These are phyloP conservation scores for Spicauda simplicius DNA, from an alignment of 2,888 invertebrate species.

Conservation along the genomic window DNA sequence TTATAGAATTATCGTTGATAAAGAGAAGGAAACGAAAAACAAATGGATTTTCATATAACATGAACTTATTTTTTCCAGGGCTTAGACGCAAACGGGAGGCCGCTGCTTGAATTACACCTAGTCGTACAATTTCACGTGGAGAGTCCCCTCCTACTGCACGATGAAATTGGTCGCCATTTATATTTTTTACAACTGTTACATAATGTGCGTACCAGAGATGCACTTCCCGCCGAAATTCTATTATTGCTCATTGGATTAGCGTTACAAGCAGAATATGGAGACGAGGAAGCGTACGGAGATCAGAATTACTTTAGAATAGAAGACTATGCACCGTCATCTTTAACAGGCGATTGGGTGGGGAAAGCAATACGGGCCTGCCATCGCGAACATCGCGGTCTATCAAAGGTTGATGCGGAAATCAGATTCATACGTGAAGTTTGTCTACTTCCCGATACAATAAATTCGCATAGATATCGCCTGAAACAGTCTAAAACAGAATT, in stretches of 20 bases:
- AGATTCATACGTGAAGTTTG: constrained; percentile 96
- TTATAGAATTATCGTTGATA: no score
- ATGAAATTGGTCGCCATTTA: constrained; percentile 95
- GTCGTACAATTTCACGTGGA: constrained; percentile 97
- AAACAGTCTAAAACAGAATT: constrained; percentile 90
- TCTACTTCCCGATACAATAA: constrained; percentile 92
- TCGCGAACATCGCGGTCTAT: constrained; percentile 91
- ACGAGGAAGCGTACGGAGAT: constrained; percentile 82
- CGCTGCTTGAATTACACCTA: constrained; percentile 94
- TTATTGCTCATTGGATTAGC: constrained; percentile 95
- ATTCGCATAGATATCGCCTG: constrained; percentile 94
- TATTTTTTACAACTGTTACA: constrained; percentile 97
- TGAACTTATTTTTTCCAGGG: constrained; percentile 84
- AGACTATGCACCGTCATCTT: constrained; percentile 91
- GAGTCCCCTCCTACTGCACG: constrained; percentile 94
- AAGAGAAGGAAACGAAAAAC: no score
- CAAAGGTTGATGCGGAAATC: constrained; percentile 92
- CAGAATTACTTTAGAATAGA: constrained; percentile 89
- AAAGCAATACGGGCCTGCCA: constrained; percentile 90
- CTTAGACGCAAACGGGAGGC: constrained; percentile 95
- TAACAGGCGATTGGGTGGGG: constrained; percentile 85
- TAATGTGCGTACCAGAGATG: constrained; percentile 91
- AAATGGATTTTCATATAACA: not conserved
- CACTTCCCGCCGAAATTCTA: constrained; percentile 85
- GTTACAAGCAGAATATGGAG: constrained; percentile 96